Base-by-base conservation (phyloP, 1,140 invertebrate genomes). In the Drosophila subobscura region DNA sequence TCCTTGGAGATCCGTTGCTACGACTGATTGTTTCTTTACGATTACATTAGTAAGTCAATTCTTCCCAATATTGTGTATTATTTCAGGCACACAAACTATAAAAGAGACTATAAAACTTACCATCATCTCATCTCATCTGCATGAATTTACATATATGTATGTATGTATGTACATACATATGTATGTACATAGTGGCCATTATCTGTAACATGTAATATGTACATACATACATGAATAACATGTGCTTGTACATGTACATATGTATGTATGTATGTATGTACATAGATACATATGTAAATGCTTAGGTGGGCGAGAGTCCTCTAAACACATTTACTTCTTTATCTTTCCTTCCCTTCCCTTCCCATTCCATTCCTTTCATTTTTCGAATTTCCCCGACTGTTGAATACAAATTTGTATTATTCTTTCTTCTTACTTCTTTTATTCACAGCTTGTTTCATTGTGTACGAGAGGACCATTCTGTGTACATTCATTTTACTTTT, bases 331-430 rank as follows among this genome's bases (percentile, higher is more conserved):
- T 66, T 72, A 16, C 59, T 7, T 71, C 37, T 53, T 79, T 77
- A 58, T 75, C 61, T 65, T 65, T 56, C 58, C 58, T 49, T 64
- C 61, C 66, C 61, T 65, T 65, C 53, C 58, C 58, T 49, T 64
- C 61, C 66, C 42, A 37, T 67, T 52, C 63, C 74, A 73, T 60
- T 77, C 79, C 66, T 70, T 74, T 58, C 71, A 70, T 70, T 80
- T 80, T 73, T 73, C 72, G 73, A 61, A 72, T 72, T 78, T 72
- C 7, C 52, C 67, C 44, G 56, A 60, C 67, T 76, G 75, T 83
- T 77, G 64, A 57, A 53, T 63, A 70, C 56, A 53, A 68, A 77
- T 42, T 74, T 70, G 45, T 76, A 80, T 80, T 80, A 80, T 76
- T 75, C 45, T 55, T 49, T 47, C 45, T 59, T 33, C 45, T 59